Conservation (phyloP, 2,888 invertebrate species). For the Phymatocera aterrima region DNA sequence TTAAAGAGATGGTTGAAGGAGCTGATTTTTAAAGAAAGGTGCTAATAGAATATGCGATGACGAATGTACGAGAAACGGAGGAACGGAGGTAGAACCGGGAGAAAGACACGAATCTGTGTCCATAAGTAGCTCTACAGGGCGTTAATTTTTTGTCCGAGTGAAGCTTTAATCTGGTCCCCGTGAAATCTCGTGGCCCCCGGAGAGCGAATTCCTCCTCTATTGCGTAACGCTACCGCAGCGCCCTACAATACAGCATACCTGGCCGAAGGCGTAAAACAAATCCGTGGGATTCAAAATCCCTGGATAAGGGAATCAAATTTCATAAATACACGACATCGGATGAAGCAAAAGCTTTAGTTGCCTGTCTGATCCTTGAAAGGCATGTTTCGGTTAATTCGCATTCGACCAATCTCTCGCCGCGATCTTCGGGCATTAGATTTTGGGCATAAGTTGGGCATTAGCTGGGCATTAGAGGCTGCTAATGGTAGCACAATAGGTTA, state of each 20-base stretch:
- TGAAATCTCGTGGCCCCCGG: too few relatives aligned
- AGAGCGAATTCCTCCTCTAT: not conserved
- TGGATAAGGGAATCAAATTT: constrained; percentile 30
- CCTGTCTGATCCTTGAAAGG: not conserved
- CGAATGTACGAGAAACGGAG: not conserved
- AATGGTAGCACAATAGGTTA: constrained; percentile 72
- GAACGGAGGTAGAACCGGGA: not conserved
- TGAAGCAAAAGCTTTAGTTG: not conserved
- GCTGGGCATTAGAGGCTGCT: constrained; percentile 53
- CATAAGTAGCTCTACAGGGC: too few relatives aligned
- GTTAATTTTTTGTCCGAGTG: too few relatives aligned
- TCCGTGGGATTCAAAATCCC: not conserved
- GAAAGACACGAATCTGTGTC: too few relatives aligned
- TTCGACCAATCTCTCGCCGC: not conserved
- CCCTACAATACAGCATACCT: not conserved
- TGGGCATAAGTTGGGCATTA: constrained; percentile 36
- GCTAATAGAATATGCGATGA: not conserved
- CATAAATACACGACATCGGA: constrained; percentile 26
- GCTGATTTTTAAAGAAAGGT: not conserved
- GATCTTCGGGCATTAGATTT: constrained; percentile 5
- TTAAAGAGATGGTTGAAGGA: not conserved
- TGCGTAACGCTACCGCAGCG: constrained; percentile 4
- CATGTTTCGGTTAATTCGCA: not conserved
- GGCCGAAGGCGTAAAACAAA: not conserved
- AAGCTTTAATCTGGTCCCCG: too few relatives aligned